A percentile compares a stretch with the other conserved stretches of the same genome.
phyloP scores from a whole-genome alignment of 2,113 vertebrate species.

The Rhagologus leucostigma region DNA sequence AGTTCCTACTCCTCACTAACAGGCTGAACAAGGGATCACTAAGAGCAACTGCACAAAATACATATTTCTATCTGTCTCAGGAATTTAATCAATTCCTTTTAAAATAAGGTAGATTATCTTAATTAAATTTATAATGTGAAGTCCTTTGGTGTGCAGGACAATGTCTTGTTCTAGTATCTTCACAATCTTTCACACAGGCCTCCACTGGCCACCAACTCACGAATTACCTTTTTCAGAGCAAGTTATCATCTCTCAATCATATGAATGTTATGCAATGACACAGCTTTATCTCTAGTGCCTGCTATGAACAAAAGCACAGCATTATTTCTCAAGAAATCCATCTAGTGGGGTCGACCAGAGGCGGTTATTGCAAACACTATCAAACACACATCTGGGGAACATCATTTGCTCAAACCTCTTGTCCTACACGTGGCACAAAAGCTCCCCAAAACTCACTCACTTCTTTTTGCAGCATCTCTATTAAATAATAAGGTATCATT shows the following conservation, averaged over 20 bases:
- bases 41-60: neutral
- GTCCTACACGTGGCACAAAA: fast-evolving
- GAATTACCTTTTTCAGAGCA: neutral
- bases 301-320: neutral
- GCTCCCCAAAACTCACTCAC: neutral
- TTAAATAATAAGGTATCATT: neutral
- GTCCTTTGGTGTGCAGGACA: neutral
- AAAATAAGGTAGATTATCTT: neutral
- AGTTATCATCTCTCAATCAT: neutral
- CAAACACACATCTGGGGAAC: neutral
- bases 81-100: neutral
- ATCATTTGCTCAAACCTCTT: neutral
- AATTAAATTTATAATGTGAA: neutral
- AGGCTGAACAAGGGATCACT: neutral
- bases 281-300: neutral
- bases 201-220: neutral
- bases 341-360: neutral
- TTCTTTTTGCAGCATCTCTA: neutral
- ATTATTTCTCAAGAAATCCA: neutral
- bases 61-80: neutral
- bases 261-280: neutral
- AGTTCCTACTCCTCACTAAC: neutral
- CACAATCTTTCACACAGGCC: neutral
- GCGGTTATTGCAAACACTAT: neutral
- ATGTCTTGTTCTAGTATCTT: neutral